Percentiles rank a stretch among this genome's conserved stretches.
These are phyloP conservation scores for Orestias chungarensis DNA, from an alignment of 2,797 vertebrate genomes.

Conservation along the genomic window DNA sequence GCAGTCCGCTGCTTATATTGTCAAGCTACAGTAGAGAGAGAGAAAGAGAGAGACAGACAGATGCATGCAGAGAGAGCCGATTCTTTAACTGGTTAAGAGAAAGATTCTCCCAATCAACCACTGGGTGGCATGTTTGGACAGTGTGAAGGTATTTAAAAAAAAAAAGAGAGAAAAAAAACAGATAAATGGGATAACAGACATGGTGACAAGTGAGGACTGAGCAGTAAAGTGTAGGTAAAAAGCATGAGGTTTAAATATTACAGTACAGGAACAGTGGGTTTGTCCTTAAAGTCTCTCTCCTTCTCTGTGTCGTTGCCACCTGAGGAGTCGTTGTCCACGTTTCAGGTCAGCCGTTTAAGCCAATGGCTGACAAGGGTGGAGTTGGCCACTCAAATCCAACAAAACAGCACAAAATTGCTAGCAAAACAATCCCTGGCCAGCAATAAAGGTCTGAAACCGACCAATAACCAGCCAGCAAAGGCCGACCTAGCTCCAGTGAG, in stretches of 20 bases:
- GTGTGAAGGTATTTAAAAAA: slow-evolving; percentile 30
- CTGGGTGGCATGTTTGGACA: slow-evolving; percentile 49
- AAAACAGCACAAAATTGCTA: slow-evolving; percentile 55
- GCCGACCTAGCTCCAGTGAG: slow-evolving; percentile 65
- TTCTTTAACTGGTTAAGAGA: slow-evolving; percentile 59
- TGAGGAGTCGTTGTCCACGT: slow-evolving; percentile 89
- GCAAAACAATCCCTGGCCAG: slow-evolving; percentile 73
- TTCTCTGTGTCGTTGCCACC: slow-evolving; percentile 87
- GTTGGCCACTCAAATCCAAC: slow-evolving; percentile 50
- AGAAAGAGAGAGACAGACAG: slow-evolving; percentile 58
- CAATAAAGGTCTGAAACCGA: slow-evolving; percentile 61
- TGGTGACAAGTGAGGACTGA: slow-evolving; percentile 43
- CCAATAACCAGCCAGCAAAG: slow-evolving; percentile 70
- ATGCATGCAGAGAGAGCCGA: slow-evolving; percentile 72
- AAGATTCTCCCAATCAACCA: slow-evolving; percentile 45
- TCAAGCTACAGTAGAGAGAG: slow-evolving; percentile 67
- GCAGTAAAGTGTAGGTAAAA: slow-evolving; percentile 50
- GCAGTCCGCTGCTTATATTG: slow-evolving; percentile 72
- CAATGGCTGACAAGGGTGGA: slow-evolving; percentile 27
- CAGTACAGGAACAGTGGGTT: slow-evolving; percentile 78
- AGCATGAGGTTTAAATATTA: slow-evolving; percentile 73
- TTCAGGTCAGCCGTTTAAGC: slow-evolving; percentile 55
- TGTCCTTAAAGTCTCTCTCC: slow-evolving; percentile 58
- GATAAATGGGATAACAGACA: slow-evolving; percentile 46
- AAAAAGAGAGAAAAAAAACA: slow-evolving; percentile 40